Percentiles rank a stretch among this genome's conserved stretches.
Evolutionary conservation across 2,113 vertebrate genomes (phyloP).

Genomic region (Erinaceus europaeus): DNA sequence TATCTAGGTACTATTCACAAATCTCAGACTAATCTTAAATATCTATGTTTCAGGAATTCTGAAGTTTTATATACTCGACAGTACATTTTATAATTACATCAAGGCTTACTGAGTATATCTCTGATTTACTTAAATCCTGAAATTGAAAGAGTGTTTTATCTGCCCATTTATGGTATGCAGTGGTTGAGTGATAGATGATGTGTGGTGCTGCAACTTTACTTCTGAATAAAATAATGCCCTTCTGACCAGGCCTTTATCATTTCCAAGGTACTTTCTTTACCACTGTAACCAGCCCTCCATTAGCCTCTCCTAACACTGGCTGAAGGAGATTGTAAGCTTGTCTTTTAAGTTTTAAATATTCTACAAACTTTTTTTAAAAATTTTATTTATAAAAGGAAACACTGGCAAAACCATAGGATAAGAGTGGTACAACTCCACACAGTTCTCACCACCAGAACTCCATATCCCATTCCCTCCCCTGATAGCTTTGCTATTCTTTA

Average conservation of each 20-base stretch:
- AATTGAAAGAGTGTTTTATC: slow-evolving; percentile 33
- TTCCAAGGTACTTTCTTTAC: neutral
- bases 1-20: neutral
- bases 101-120: neutral
- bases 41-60: slow-evolving; percentile 1
- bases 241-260: neutral
- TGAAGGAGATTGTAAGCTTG: neutral
- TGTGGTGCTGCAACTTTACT: neutral
- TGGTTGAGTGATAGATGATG: slow-evolving; percentile 1
- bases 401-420: too few species aligned
- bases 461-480: too few species aligned
- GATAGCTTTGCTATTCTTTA: too few species aligned
- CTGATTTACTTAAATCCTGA: slow-evolving; percentile 16
- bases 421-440: too few species aligned
- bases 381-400: too few species aligned
- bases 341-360: neutral
- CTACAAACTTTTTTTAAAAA: too few species aligned
- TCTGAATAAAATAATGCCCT: neutral
- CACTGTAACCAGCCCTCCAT: neutral
- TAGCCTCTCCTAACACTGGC: neutral
- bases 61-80: slow-evolving; percentile 26
- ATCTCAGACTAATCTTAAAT: slow-evolving; percentile 1
- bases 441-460: too few species aligned
- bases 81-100: neutral
- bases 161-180: neutral